Base-by-base conservation (phyloP, 2,797 vertebrate genomes). In the Odontamblyopus rebecca region DNA sequence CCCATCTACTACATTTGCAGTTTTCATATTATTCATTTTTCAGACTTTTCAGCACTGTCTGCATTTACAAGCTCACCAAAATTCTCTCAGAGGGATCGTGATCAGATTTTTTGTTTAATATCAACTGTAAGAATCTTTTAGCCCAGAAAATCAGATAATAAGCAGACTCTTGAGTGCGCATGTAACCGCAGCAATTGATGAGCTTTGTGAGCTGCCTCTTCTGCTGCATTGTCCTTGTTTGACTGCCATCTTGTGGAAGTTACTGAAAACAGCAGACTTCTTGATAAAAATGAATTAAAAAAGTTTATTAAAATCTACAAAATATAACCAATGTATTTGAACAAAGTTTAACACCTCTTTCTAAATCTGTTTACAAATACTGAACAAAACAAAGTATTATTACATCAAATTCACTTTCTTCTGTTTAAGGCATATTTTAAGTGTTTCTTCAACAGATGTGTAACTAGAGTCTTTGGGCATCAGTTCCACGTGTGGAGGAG, bases 231-330 rank as follows among this genome's bases (percentile, higher is more conserved):
- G 8, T 80, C 57, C 79, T 77, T 62, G 71, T 53, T 44, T 78
- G 63, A 70, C 78, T 86, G 83, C 89, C 90, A 82, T 82, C 86
- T 61, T 69, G 84, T 90, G 90, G 82, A 73, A 15, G 15, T 32
- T 0, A 53, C 41, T 41, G 3, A 50, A 74, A 85, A 85, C 26
- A 67, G 2, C 82, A 82, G 13, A 44, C 50, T 11, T 7, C 15
- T 62, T 3, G 68, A 1, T 63, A 50, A 2, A 23, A 8, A 64
- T 72, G 48, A 74, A 83, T 68, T 75, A 38, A 23, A 69, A 80
- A 80, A 67, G 44, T 29, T 30, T 48, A 63, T 89, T 83, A 79
- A 60, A 12, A 86, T 76, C 79, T 48, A 69, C 13, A 73, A 67
- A 44, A 68, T 16, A 69, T 71, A 81, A 65, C 4, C 44, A 48